Conservation (phyloP, 2,888 invertebrate genomes). For the Aethes cnicana region DNA sequence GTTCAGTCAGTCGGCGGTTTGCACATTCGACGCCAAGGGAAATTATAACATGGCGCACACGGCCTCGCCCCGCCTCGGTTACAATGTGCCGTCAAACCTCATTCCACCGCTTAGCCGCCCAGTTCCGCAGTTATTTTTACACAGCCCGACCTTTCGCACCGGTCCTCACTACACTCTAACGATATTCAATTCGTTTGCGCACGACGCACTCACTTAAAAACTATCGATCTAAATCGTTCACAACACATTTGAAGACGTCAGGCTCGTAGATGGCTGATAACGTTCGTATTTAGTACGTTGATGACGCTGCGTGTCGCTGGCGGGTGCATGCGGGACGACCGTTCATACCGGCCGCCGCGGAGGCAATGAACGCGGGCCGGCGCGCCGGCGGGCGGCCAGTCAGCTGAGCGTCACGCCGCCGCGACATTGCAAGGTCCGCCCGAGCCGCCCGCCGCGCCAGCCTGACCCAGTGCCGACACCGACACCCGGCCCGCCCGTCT, state of each 20-base stretch:
- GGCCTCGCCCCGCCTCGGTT: conserved; percentile 80
- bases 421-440: conserved; percentile 84
- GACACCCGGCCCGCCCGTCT: conserved; percentile 40
- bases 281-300: conserved; percentile 40
- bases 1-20: conserved; percentile 71
- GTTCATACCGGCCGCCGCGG: conserved; percentile 83
- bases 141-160: conserved; percentile 82
- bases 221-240: conserved; percentile 49
- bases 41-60: conserved; percentile 81
- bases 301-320: conserved; percentile 10
- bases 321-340: conserved; percentile 60
- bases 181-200: conserved; percentile 61
- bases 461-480: conserved; percentile 75
- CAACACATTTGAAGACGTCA: conserved; percentile 46
- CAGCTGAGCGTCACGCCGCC: conserved; percentile 83
- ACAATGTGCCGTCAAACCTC: conserved; percentile 82
- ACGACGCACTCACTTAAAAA: conserved; percentile 69
- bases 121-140: conserved; percentile 83
- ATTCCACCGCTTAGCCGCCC: conserved; percentile 80
- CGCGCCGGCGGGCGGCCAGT: conserved; percentile 66
- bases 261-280: conserved; percentile 40
- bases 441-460: conserved; percentile 60
- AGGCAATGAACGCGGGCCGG: conserved; percentile 86
- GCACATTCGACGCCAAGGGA: conserved; percentile 80
- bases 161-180: conserved; percentile 77